phyloP scores from a whole-genome alignment of 1,140 invertebrate genomes.

The Himalopsyche phryganea region DNA sequence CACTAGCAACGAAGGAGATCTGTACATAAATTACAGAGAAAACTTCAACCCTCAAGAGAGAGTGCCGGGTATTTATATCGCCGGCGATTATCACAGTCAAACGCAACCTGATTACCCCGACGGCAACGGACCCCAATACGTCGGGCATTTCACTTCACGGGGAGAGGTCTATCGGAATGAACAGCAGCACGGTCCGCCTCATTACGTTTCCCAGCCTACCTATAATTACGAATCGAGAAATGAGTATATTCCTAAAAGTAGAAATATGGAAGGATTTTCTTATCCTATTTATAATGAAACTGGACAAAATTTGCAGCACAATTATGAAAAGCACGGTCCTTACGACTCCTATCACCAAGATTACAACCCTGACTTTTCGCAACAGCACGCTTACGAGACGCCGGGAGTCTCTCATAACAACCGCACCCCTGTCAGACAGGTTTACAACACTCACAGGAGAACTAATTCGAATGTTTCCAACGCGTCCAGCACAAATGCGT shows the following conservation, averaged over 20 bases:
- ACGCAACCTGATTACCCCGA: constrained; percentile 23
- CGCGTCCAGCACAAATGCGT: constrained; percentile 56
- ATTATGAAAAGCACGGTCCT: constrained; percentile 32
- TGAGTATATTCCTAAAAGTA: constrained; percentile 26
- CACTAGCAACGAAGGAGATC: constrained; percentile 59
- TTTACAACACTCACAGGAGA: constrained; percentile 57
- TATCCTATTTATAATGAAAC: constrained; percentile 30
- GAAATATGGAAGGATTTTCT: constrained; percentile 24
- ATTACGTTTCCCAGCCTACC: background rate
- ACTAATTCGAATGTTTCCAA: constrained; percentile 73
- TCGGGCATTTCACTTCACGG: constrained; percentile 24
- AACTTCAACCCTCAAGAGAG: constrained; percentile 43
- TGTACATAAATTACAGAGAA: constrained; percentile 42
- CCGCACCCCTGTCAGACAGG: constrained; percentile 48
- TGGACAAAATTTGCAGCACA: constrained; percentile 26
- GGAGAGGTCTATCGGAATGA: constrained; percentile 28
- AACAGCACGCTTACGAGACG: constrained; percentile 59
- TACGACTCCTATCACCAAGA: constrained; percentile 37
- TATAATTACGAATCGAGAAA: constrained; percentile 30
- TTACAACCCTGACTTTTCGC: constrained; percentile 42
- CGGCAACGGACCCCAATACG: constrained; percentile 25
- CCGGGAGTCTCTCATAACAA: constrained; percentile 54
- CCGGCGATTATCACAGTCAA: constrained; percentile 46
- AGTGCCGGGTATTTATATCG: constrained; percentile 55
- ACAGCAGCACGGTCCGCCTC: constrained; percentile 23